Evolutionary conservation across 1,140 invertebrate genomes (phyloP).

Genomic region (Leptoteleia sp.): DNA sequence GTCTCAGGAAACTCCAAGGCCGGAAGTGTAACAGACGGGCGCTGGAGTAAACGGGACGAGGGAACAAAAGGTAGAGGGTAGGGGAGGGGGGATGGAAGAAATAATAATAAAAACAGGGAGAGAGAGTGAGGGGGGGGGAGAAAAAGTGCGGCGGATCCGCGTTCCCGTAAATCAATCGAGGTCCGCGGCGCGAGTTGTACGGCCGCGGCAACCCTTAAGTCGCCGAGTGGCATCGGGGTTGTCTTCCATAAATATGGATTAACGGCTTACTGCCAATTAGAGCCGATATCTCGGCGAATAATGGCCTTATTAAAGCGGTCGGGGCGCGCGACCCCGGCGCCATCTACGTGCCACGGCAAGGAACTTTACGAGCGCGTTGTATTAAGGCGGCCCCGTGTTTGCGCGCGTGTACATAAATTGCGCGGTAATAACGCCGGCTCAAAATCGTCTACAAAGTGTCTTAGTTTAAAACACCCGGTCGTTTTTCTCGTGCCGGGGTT

Average conservation of each 20-base stretch:
- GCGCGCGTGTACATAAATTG: constrained; percentile 29
- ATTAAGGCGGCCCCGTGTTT: constrained; percentile 35
- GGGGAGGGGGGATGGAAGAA: too few species aligned
- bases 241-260: constrained; percentile 62
- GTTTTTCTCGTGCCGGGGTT: constrained; percentile 22
- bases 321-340: constrained; percentile 35
- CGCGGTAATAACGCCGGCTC: constrained; percentile 32
- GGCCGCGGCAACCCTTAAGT: constrained; percentile 45
- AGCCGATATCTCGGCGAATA: constrained; percentile 57
- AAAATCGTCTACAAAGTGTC: constrained; percentile 42
- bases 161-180: constrained; percentile 50
- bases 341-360: constrained; percentile 15
- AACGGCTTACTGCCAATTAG: constrained; percentile 65
- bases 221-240: constrained; percentile 35
- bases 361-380: constrained; percentile 30
- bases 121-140: too few species aligned
- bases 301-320: constrained; percentile 57
- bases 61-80: too few species aligned
- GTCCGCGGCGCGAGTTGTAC: constrained; percentile 37
- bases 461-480: constrained; percentile 46
- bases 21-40: constrained; percentile 47
- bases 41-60: constrained; percentile 7
- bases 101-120: too few species aligned
- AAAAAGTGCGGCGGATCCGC: constrained; percentile 25
- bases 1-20: constrained; percentile 8